Evolutionary conservation across 2,888 invertebrate species (phyloP).

Genomic region (Trachelus stipa): DNA sequence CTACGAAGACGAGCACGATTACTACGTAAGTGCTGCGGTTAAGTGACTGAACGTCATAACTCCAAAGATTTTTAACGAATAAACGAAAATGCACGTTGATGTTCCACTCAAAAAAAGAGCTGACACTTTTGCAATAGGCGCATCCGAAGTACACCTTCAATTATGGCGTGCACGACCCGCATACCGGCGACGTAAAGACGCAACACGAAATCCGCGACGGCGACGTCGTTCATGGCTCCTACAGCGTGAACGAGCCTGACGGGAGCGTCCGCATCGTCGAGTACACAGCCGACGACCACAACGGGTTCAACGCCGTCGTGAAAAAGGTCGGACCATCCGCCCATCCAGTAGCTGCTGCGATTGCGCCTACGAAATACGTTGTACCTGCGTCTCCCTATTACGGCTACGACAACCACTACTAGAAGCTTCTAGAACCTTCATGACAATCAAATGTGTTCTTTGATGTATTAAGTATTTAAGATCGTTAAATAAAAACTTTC

Average conservation of each 20-base stretch:
- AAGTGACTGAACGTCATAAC: too few species aligned
- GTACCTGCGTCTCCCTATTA: conserved; percentile 26
- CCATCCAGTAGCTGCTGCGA: conserved; percentile 51
- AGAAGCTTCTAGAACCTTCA: not conserved
- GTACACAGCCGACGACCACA: conserved; percentile 63
- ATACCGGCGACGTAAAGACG: conserved; percentile 62
- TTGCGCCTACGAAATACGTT: conserved; percentile 50
- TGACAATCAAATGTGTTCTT: too few species aligned
- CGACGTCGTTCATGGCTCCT: conserved; percentile 63
- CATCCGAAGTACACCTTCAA: conserved; percentile 63
- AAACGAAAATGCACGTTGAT: too few species aligned
- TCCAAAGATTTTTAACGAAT: too few species aligned
- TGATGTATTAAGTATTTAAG: not conserved
- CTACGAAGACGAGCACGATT: conserved; percentile 56
- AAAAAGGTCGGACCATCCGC: conserved; percentile 58
- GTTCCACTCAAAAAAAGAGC: too few species aligned
- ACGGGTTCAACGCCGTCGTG: conserved; percentile 63
- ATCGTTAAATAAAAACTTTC: conserved; percentile 4
- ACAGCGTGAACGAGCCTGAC: conserved; percentile 63
- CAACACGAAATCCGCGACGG: conserved; percentile 63
- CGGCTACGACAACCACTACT: conserved; percentile 44
- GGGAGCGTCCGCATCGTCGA: conserved; percentile 62
- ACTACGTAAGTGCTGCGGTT: conserved; percentile 52
- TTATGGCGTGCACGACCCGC: conserved; percentile 62
- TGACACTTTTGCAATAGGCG: conserved; percentile 38